Percentiles rank a stretch among this genome's conserved stretches.
Conservation (phyloP, 2,797 vertebrate genomes). For the Schizopygopsis malacanthus region DNA sequence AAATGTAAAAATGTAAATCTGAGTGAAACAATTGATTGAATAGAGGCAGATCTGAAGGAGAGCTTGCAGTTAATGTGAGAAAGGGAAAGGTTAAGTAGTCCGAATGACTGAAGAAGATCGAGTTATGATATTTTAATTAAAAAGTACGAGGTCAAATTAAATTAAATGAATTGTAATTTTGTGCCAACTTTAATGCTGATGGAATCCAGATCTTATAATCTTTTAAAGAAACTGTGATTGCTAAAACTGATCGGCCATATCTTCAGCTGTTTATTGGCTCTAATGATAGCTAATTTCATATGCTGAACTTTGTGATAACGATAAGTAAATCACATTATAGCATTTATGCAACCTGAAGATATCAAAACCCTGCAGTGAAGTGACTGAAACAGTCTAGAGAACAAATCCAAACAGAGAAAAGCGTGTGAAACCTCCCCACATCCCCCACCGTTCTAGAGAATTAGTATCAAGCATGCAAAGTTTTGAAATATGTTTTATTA, state of each 20-base stretch:
- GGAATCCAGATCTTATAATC: neutral
- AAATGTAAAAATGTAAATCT: too few relatives aligned
- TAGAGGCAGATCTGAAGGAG: too few relatives aligned
- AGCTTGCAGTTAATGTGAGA: too few relatives aligned
- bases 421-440: conserved; percentile 27
- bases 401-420: conserved; percentile 71
- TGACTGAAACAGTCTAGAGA: conserved; percentile 26
- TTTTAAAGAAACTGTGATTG: neutral
- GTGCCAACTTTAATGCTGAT: neutral
- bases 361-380: neutral
- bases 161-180: neutral
- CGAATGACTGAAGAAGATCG: neutral
- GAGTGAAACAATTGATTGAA: neutral
- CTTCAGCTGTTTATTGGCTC: neutral
- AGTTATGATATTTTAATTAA: too few relatives aligned
- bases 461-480: conserved; percentile 36
- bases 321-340: neutral
- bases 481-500: conserved; percentile 24
- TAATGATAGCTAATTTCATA: neutral
- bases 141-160: too few relatives aligned
- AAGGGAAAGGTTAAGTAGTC: neutral
- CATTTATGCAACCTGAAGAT: neutral
- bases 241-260: neutral
- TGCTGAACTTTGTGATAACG: neutral
- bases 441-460: conserved; percentile 18